phyloP scores from a whole-genome alignment of 1,140 invertebrate genomes.

The Brachionus koreanus region DNA sequence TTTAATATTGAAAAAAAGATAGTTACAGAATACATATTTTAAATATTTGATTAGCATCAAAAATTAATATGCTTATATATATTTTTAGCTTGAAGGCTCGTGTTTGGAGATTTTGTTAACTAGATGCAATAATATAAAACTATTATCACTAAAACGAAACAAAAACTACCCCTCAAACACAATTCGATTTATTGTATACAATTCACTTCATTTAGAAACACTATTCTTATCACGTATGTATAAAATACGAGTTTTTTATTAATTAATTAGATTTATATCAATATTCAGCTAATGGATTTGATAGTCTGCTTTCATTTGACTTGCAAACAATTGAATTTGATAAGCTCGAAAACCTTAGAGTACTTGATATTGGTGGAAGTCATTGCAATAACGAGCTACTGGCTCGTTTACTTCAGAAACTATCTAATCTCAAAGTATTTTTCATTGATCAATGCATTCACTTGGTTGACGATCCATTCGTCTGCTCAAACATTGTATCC shows the following conservation, averaged over 20 bases:
- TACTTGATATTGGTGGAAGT: not conserved
- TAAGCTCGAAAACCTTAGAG: not conserved
- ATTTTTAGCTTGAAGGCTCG: not conserved
- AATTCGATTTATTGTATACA: not conserved
- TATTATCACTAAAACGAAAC: not conserved
- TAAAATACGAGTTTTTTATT: not conserved
- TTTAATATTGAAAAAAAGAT: too few relatives aligned
- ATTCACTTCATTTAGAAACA: not conserved
- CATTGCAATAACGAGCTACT: not conserved
- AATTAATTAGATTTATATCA: not conserved
- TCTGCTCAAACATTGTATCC: not conserved
- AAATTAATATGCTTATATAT: not conserved
- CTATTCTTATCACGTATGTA: not conserved
- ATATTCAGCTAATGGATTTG: not conserved
- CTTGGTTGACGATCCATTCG: not conserved
- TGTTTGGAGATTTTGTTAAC: not conserved
- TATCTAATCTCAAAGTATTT: not conserved
- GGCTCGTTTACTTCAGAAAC: not conserved
- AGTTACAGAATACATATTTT: too few relatives aligned
- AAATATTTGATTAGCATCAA: too few relatives aligned
- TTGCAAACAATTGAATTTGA: not conserved
- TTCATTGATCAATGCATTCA: not conserved
- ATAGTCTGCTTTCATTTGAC: not conserved
- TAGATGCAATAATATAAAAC: conserved; percentile 10
- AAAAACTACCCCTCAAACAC: not conserved